Evolutionary conservation across 2,888 invertebrate species (phyloP), one percentile per base, ranked within the genome.

Genomic region (Amaurobius ferox): DNA sequence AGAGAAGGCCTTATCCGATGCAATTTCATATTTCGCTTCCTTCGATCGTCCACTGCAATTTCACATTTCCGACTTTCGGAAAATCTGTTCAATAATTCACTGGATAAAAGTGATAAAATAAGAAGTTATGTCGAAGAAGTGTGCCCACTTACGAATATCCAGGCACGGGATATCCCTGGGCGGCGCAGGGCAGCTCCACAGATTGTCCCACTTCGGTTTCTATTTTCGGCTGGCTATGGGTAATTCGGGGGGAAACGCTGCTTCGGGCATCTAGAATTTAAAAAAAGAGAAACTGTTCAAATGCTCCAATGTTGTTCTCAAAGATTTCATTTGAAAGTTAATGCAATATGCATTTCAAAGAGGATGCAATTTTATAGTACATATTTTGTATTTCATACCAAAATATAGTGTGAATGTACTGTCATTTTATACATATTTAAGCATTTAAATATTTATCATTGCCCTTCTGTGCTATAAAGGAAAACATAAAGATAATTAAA

Each of bases 81-180:
- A 83, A 71, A 83, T 77, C 76, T 77, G 26, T 64, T 83, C 83
- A 83, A 83, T 83, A 83, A 83, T 83, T 83, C 83, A 83, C 48
- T 7, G 83, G 70, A 71, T 76, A 64, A 77, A 83, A 83, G 83
- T 77, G 83, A 83, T 83, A 83, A 83, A 83, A 76, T 83, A 83
- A 77, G 83, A 83, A 71, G 71, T 83, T 83, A 83, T 77, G 70
- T 76, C 83, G 71, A 76, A 83, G 71, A 77, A 83, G 64, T 76
- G 70, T 62, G 64, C 64, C 77, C 74, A 88, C 89, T 91, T 91
- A 92, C 68, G 89, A 89, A 89, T 91, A 92, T 88, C 94, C 91
- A 89, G 95, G 95, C 89, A 95, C 93, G 68, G 95, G 95, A 93
- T 93, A 94, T 16, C 93, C 94, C 91, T 95, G 95, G 71, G 94